phyloP scores from a whole-genome alignment of 2,888 invertebrate species.

The Sarcophaga carnaria region DNA sequence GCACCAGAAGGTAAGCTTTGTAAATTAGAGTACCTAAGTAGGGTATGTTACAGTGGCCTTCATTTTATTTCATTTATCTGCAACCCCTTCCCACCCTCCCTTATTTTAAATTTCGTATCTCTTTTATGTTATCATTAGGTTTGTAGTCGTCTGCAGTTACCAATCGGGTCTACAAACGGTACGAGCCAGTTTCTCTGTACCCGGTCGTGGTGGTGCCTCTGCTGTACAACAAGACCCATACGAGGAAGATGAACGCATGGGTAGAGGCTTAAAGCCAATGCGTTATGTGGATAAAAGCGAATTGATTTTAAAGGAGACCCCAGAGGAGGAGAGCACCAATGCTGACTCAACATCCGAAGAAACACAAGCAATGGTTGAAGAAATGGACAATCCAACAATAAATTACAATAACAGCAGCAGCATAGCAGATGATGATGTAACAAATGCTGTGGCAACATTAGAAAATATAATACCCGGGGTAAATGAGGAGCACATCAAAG shows the following conservation, averaged over 20 bases:
- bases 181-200: conserved; percentile 89
- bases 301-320: conserved; percentile 76
- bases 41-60: not conserved
- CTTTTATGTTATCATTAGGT: conserved; percentile 81
- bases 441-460: conserved; percentile 71
- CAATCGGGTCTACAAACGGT: conserved; percentile 92
- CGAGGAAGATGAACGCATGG: conserved; percentile 77
- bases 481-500: conserved; percentile 73
- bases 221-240: conserved; percentile 77
- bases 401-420: conserved; percentile 39
- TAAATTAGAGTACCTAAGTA: not conserved
- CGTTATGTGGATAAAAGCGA: conserved; percentile 80
- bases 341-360: conserved; percentile 55
- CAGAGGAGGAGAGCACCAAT: conserved; percentile 13
- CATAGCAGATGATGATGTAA: conserved; percentile 53
- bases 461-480: conserved; percentile 74
- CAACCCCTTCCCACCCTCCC: not conserved
- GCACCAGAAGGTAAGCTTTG: conserved; percentile 85
- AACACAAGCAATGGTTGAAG: conserved; percentile 66
- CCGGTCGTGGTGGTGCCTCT: conserved; percentile 83
- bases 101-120: not conserved
- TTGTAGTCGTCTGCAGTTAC: conserved; percentile 90
- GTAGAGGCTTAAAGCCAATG: conserved; percentile 79
- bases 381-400: conserved; percentile 65
- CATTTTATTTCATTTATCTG: not conserved